Percentiles rank a stretch among this genome's conserved stretches.
Conservation (phyloP, 2,888 invertebrate genomes). For the Siphlonurus alternatus region DNA sequence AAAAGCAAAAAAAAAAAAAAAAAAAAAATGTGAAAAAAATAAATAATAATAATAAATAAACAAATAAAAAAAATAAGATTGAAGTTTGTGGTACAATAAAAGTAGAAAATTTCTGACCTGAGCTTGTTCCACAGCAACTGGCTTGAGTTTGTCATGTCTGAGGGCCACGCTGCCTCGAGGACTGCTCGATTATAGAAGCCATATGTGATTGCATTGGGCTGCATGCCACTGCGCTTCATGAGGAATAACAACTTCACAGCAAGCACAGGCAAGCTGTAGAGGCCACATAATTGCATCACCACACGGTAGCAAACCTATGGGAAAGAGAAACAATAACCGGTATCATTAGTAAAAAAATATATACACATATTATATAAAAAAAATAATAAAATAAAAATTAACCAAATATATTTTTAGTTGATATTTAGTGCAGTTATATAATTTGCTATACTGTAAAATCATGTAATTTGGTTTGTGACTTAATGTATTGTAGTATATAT, state of each 20-base stretch:
- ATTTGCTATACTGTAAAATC: too few species aligned
- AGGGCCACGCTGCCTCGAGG: constrained; percentile 89
- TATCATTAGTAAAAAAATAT: background rate
- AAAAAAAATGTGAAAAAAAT: too few species aligned
- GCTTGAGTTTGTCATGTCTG: constrained; percentile 54
- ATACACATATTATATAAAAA: constrained; percentile 1
- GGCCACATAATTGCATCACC: constrained; percentile 96
- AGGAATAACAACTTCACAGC: constrained; percentile 82
- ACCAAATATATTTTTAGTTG: too few species aligned
- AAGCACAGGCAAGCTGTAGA: constrained; percentile 81
- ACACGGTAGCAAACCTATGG: constrained; percentile 96
- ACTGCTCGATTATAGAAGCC: constrained; percentile 75
- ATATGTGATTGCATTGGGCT: constrained; percentile 96
- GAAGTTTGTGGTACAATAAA: background rate
- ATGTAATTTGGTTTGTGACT: too few species aligned
- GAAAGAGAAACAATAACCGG: constrained; percentile 19
- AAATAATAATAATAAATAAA: background rate
- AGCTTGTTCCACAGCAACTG: constrained; percentile 87
- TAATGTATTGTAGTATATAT: too few species aligned
- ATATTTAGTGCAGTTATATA: too few species aligned
- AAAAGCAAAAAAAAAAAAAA: too few species aligned
- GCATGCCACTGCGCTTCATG: constrained; percentile 84
- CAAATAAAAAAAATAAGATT: constrained; percentile 3
- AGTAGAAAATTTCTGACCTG: constrained; percentile 26
- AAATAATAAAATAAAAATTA: constrained; percentile 5